phyloP scores from a whole-genome alignment of 2,888 invertebrate species.

The Lepidonotus clava region DNA sequence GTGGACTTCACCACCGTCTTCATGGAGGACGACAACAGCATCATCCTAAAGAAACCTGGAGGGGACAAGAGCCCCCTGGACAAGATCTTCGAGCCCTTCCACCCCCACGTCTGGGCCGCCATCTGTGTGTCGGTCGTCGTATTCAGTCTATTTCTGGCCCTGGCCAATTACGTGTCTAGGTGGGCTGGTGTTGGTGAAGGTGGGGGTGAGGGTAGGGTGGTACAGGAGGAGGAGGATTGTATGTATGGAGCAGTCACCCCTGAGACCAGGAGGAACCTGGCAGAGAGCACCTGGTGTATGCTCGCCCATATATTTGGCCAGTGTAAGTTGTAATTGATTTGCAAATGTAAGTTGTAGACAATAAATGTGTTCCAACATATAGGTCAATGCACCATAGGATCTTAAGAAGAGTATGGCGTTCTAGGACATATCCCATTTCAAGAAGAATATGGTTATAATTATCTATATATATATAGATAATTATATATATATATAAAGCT shows the following conservation, averaged over 20 bases:
- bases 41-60: conserved; percentile 67
- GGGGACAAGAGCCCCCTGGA: conserved; percentile 67
- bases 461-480: background rate
- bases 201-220: background rate
- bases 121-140: conserved; percentile 64
- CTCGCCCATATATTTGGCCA: background rate
- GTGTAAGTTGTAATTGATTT: too few species aligned
- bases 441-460: background rate
- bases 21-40: conserved; percentile 70
- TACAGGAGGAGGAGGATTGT: background rate
- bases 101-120: conserved; percentile 67
- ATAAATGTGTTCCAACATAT: too few species aligned
- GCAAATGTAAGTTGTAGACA: too few species aligned
- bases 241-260: background rate
- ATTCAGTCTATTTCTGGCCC: conserved; percentile 65
- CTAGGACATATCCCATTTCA: too few species aligned
- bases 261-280: background rate
- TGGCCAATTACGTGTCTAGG: background rate
- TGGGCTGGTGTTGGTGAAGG: background rate
- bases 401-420: too few species aligned
- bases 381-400: too few species aligned
- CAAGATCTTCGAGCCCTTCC: conserved; percentile 69
- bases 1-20: conserved; percentile 67
- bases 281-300: conserved; percentile 2
- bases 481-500: background rate